Percentiles rank a stretch among this genome's conserved stretches.
Conservation (phyloP, 2,113 vertebrate species). For the Pseudopodoces humilis region DNA sequence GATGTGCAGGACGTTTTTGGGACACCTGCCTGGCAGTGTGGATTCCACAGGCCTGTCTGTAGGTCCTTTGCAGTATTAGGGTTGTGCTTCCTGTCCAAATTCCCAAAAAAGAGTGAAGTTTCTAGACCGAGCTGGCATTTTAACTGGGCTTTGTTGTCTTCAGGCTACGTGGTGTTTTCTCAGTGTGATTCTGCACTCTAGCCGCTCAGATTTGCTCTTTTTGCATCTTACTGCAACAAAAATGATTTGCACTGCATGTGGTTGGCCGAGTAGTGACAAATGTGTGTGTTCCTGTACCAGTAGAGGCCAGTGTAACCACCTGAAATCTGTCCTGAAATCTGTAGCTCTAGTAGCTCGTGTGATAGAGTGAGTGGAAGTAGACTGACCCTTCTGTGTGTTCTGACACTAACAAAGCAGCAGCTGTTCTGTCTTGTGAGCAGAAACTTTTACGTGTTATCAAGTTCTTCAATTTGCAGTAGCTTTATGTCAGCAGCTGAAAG, state of each 20-base stretch:
- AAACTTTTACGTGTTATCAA: not conserved
- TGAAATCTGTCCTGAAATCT: not conserved
- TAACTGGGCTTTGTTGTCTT: constrained; percentile 38
- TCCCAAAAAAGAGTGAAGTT: constrained; percentile 4
- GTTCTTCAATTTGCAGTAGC: constrained; percentile 47
- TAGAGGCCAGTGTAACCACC: constrained; percentile 68
- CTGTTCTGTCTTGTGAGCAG: constrained; percentile 40
- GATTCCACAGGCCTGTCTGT: not conserved
- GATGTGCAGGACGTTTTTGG: not conserved
- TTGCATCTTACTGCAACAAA: not conserved
- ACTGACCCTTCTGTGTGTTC: constrained; percentile 27
- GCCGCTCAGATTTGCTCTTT: constrained; percentile 47
- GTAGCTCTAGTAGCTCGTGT: not conserved
- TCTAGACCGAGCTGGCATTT: not conserved
- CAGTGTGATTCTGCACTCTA: not conserved
- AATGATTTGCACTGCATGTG: not conserved
- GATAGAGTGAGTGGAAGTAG: constrained; percentile 38
- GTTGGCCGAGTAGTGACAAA: not conserved
- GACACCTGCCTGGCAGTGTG: not conserved
- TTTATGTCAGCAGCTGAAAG: constrained; percentile 59
- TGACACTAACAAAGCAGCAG: constrained; percentile 61
- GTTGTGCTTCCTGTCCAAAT: not conserved
- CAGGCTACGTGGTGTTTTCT: not conserved
- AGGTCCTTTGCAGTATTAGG: not conserved
- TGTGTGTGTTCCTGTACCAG: constrained; percentile 5